Evolutionary conservation across 2,797 vertebrate species (phyloP).

Genomic region (Myripristis murdjan): DNA sequence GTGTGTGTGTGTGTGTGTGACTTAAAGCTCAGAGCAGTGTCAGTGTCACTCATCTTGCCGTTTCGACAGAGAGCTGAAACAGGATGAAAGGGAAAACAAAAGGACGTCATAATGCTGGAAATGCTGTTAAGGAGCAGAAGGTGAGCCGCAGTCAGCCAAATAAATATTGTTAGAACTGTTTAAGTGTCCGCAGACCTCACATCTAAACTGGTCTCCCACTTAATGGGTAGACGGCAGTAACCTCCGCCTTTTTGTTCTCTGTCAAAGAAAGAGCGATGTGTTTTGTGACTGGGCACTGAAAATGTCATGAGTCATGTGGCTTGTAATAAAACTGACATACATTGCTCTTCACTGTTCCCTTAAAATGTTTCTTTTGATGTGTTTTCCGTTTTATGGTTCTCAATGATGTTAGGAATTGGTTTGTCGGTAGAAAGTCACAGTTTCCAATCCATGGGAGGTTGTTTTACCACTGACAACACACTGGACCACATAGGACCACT

Average conservation of each 20-base stretch:
- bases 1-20: neutral
- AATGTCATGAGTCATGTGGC: neutral
- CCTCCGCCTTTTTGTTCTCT: too few species aligned
- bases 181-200: too few species aligned
- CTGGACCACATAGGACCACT: too few species aligned
- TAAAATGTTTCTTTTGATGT: too few species aligned
- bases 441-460: too few species aligned
- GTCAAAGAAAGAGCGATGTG: neutral
- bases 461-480: neutral
- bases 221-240: too few species aligned
- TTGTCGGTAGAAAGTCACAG: neutral
- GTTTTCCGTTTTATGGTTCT: neutral
- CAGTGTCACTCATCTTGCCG: neutral
- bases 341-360: neutral
- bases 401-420: neutral
- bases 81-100: neutral
- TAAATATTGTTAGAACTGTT: neutral
- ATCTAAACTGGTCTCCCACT: too few species aligned
- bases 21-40: neutral
- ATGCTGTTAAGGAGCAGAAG: too few species aligned
- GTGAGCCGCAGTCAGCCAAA: neutral
- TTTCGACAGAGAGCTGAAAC: neutral
- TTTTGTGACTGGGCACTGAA: neutral
- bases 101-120: too few species aligned
- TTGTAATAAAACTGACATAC: neutral